Evolutionary conservation across 2,113 vertebrate species (phyloP).

Genomic region (Archilochus colubris): DNA sequence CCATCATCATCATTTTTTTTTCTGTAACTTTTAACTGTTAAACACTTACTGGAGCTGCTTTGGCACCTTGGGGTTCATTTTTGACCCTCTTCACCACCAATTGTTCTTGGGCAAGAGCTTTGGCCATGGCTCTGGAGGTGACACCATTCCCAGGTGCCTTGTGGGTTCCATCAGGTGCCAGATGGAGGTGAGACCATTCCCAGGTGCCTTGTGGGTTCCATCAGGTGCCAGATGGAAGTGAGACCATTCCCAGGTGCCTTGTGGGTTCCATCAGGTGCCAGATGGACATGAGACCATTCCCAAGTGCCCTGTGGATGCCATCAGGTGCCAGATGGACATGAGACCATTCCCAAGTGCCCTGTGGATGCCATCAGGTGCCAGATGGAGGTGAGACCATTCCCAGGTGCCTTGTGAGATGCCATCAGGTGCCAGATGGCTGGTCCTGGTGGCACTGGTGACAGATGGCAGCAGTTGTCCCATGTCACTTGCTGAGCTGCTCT

Average conservation of each 20-base stretch:
- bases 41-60: not conserved
- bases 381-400: too few species aligned
- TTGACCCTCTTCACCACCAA: not conserved
- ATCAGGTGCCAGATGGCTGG: too few species aligned
- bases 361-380: too few species aligned
- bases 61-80: not conserved
- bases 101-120: not conserved
- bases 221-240: not conserved
- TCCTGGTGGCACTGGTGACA: rapidly evolving
- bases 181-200: not conserved
- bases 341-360: too few species aligned
- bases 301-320: too few species aligned
- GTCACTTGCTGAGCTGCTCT: not conserved
- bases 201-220: rapidly evolving
- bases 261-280: too few species aligned
- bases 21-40: not conserved
- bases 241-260: not conserved
- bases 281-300: too few species aligned
- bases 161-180: rapidly evolving
- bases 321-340: too few species aligned
- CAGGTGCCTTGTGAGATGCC: too few species aligned
- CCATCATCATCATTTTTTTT: too few species aligned
- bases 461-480: rapidly evolving
- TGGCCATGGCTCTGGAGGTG: not conserved
- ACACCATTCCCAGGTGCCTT: rapidly evolving